phyloP scores from a whole-genome alignment of 2,888 invertebrate genomes.

The Sycophila texana region DNA sequence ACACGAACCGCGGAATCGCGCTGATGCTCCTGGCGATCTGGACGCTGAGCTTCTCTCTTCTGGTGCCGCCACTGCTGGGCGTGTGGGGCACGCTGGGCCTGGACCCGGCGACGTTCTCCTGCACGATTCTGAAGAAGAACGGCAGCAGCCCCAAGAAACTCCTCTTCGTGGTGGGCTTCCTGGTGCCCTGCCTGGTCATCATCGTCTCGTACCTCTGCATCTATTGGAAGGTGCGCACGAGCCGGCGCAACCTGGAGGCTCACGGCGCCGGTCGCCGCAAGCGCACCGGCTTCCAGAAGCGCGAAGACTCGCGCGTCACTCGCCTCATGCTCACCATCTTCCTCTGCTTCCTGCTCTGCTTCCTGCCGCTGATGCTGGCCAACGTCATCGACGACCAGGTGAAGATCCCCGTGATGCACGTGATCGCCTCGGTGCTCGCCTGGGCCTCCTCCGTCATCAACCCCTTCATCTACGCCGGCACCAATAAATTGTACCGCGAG shows the following conservation, averaged over 20 bases:
- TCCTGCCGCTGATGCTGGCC: conserved; percentile 91
- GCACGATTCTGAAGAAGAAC: conserved; percentile 89
- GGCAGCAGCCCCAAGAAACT: conserved; percentile 89
- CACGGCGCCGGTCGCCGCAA: conserved; percentile 73
- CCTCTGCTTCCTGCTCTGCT: conserved; percentile 89
- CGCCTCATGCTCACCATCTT: conserved; percentile 92
- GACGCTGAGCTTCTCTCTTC: conserved; percentile 79
- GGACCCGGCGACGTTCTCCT: conserved; percentile 88
- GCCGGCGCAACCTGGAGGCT: conserved; percentile 84
- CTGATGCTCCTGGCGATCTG: conserved; percentile 88
- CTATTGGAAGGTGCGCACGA: conserved; percentile 86
- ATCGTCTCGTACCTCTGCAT: conserved; percentile 91
- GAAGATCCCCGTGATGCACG: conserved; percentile 85
- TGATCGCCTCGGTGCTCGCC: conserved; percentile 89
- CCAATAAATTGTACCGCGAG: conserved; percentile 87
- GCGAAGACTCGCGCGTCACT: conserved; percentile 89
- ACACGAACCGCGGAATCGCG: conserved; percentile 84
- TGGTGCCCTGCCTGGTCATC: conserved; percentile 90
- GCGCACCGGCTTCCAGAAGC: conserved; percentile 74
- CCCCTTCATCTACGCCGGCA: conserved; percentile 93
- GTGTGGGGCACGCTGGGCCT: conserved; percentile 91
- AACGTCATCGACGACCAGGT: conserved; percentile 91
- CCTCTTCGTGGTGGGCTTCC: conserved; percentile 88
- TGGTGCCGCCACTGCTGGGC: conserved; percentile 87
- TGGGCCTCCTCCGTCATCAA: conserved; percentile 95